phyloP scores from a whole-genome alignment of 2,113 vertebrate genomes.

The Brachyhypopomus occidentalis region DNA sequence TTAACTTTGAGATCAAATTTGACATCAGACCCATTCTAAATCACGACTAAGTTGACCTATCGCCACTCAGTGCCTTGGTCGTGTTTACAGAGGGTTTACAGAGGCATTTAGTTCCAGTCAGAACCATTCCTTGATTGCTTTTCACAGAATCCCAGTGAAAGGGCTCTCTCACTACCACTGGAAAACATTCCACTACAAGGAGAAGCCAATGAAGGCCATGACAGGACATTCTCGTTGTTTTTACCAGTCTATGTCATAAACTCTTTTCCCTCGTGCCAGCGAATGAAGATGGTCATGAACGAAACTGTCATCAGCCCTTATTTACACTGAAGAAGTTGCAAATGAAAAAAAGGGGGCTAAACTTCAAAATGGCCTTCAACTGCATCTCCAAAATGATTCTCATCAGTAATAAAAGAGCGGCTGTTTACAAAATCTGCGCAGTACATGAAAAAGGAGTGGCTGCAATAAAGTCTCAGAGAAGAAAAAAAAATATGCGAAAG shows the following conservation, averaged over 20 bases:
- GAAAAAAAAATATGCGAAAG: background rate
- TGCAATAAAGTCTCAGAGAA: background rate
- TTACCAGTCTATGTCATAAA: background rate
- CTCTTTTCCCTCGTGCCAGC: background rate
- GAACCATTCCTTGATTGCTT: slow-evolving; percentile 18
- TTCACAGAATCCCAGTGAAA: background rate
- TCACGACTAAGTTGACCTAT: background rate
- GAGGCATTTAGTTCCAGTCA: background rate
- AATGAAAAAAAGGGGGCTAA: background rate
- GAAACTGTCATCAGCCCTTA: slow-evolving; percentile 4
- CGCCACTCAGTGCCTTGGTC: background rate
- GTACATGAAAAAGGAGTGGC: slow-evolving; percentile 29
- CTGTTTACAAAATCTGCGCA: background rate
- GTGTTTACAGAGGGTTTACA: background rate
- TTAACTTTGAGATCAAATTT: background rate
- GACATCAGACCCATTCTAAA: background rate
- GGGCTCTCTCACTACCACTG: background rate
- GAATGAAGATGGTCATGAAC: background rate
- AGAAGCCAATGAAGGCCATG: background rate
- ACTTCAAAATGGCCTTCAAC: background rate
- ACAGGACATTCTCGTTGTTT: background rate
- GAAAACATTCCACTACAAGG: background rate
- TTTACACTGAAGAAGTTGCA: background rate
- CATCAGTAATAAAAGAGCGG: slow-evolving; percentile 5
- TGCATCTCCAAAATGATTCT: background rate